Evolutionary conservation across 1,140 invertebrate species (phyloP).

Genomic region (Parapsyche elsis): DNA sequence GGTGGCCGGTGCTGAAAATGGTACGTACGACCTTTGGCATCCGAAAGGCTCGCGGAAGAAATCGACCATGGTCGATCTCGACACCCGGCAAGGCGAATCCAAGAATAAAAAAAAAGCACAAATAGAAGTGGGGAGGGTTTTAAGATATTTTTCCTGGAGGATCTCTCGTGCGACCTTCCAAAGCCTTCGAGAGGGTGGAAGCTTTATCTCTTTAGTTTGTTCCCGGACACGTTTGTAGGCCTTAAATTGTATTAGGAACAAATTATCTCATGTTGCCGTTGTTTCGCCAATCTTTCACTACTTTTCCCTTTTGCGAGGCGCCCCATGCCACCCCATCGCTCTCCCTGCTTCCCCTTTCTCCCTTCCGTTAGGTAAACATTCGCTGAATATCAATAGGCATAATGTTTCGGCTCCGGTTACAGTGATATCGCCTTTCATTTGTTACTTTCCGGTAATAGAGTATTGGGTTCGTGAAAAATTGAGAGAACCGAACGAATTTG

Average conservation of each 20-base stretch:
- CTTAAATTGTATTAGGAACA: slow-evolving; percentile 57
- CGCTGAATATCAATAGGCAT: slow-evolving; percentile 54
- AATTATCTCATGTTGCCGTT: slow-evolving; percentile 55
- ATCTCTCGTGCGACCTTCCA: background rate
- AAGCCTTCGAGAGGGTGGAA: slow-evolving; percentile 11
- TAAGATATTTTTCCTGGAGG: slow-evolving; percentile 7
- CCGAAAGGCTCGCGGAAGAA: too few relatives aligned
- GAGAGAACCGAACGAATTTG: slow-evolving; percentile 20
- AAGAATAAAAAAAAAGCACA: slow-evolving; percentile 18
- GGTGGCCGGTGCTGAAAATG: background rate
- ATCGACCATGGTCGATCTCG: too few relatives aligned
- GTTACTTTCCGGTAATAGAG: slow-evolving; percentile 53
- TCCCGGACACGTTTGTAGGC: slow-evolving; percentile 56
- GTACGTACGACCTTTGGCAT: background rate
- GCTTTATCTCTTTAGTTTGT: slow-evolving; percentile 55
- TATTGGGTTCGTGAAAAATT: slow-evolving; percentile 51
- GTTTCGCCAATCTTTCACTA: slow-evolving; percentile 53
- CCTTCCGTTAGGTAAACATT: slow-evolving; percentile 39
- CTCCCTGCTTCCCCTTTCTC: background rate
- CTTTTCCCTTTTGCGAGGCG: slow-evolving; percentile 26
- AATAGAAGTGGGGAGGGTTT: background rate
- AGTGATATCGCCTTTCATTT: slow-evolving; percentile 54
- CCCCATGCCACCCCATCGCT: background rate
- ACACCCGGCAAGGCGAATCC: background rate
- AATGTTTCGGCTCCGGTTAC: slow-evolving; percentile 46